Evolutionary conservation across 64 coral and sea anemone species (phyloP), one percentile per base, ranked within the genome.

Genomic region (Montipora capricornis): DNA sequence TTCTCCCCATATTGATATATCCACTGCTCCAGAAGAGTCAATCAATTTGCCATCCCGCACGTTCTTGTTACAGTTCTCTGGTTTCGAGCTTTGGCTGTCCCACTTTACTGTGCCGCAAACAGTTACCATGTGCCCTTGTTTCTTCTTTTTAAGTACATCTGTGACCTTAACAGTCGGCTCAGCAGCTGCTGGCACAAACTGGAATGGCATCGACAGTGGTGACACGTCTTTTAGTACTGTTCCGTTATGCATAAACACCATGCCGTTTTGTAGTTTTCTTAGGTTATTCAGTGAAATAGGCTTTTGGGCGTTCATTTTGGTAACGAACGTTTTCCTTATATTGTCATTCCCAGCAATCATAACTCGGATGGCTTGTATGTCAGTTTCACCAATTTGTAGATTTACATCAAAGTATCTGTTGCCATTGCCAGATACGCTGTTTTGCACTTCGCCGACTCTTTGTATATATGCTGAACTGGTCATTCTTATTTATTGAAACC

Each of bases 181-280:
- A 68, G 81, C 81, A 70, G 61, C 66, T 46, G 46, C 60, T 87
- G 84, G 84, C 69, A 87, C 84, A 87, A 70, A 87, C 68, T 87
- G 47, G 44, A 74, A 87, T 46, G 84, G 84, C 44, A 87, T 46
- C 46, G 84, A 73, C 84, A 87, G 67, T 73, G 84, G 67, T 46
- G 84, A 20, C 67, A 74, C 46, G 69, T 89, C 87, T 77, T 89
- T 89, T 17, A 89, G 58, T 26, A 77, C 87, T 77, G 87, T 73
- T 45, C 71, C 49, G 19, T 89, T 89, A 49, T 89, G 87, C 87
- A 89, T 89, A 49, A 89, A 89, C 68, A 89, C 71, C 71, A 77
- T 89, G 73, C 73, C 71, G 29, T 64, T 87, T 69, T 12, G 62
- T 73, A 76, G 20, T 44, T 20, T 50, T 51, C 87, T 16, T 8